phyloP scores from a whole-genome alignment of 2,888 invertebrate genomes.

The Biston stratarius region DNA sequence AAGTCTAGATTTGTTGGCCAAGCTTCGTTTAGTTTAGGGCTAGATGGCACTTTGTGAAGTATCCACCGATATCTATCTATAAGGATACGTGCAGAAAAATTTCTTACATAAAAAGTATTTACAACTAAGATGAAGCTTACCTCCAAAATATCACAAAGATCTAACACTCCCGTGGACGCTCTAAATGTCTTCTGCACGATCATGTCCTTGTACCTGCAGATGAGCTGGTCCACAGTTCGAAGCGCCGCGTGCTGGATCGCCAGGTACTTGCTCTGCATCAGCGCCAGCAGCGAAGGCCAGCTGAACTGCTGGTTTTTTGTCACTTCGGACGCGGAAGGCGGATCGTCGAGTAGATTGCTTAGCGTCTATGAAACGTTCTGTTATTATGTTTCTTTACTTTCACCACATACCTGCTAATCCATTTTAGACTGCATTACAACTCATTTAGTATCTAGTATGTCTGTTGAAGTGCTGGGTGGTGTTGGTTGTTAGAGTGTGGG shows the following conservation, averaged over 20 bases:
- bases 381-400: background rate
- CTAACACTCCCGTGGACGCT: slow-evolving; percentile 78
- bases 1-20: no score
- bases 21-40: no score
- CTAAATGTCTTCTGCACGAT: slow-evolving; percentile 80
- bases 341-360: slow-evolving; percentile 82
- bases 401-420: background rate
- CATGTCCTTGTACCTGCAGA: slow-evolving; percentile 78
- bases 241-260: slow-evolving; percentile 82
- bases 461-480: no score
- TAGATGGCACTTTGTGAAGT: no score
- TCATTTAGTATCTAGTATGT: background rate
- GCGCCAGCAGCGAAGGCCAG: slow-evolving; percentile 76
- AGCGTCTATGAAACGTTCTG: slow-evolving; percentile 61
- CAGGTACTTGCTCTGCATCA: slow-evolving; percentile 80
- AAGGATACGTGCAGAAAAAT: no score
- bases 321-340: slow-evolving; percentile 75
- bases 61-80: no score
- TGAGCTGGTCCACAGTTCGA: slow-evolving; percentile 76
- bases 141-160: slow-evolving; percentile 82
- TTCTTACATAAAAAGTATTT: background rate
- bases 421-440: background rate
- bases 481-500: no score
- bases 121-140: slow-evolving; percentile 54
- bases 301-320: slow-evolving; percentile 81